Conservation (phyloP, 2,888 invertebrate genomes). For the Eupeodes latifasciatus region DNA sequence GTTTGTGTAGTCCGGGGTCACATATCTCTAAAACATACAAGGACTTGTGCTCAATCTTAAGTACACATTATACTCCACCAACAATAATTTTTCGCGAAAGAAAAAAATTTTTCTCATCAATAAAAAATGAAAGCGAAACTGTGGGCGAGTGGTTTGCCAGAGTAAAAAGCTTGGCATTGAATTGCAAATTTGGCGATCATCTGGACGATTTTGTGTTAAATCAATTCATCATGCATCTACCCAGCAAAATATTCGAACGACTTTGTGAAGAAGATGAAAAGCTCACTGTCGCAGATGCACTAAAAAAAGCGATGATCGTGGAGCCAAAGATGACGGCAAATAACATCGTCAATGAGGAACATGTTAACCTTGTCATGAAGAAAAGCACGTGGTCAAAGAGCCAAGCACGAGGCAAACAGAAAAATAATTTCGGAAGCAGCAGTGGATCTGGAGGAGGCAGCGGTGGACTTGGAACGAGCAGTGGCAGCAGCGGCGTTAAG, state of each 20-base stretch:
- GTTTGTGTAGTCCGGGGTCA: constrained; percentile 16
- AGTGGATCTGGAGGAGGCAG: too few relatives aligned
- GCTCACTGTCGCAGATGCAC: constrained; percentile 20
- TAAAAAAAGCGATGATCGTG: constrained; percentile 36
- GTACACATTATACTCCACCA: neutral
- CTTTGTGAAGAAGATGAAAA: constrained; percentile 34
- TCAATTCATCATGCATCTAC: constrained; percentile 21
- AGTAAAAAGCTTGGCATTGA: constrained; percentile 15
- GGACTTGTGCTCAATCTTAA: neutral
- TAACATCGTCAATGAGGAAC: neutral
- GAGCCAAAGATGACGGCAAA: constrained; percentile 23
- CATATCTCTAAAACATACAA: constrained; percentile 13
- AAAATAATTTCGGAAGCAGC: too few relatives aligned
- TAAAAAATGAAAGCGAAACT: constrained; percentile 5
- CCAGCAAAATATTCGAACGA: neutral
- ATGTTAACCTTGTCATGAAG: too few relatives aligned
- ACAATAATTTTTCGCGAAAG: constrained; percentile 19
- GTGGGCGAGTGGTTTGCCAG: constrained; percentile 16
- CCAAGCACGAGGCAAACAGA: too few relatives aligned
- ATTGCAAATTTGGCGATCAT: constrained; percentile 16
- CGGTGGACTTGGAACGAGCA: too few relatives aligned
- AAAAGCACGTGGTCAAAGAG: too few relatives aligned
- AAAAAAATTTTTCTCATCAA: constrained; percentile 4
- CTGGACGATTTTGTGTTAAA: constrained; percentile 6
- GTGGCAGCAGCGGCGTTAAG: too few relatives aligned